Conservation (phyloP, 2,113 vertebrate genomes). For the Emydocephalus ijimae region DNA sequence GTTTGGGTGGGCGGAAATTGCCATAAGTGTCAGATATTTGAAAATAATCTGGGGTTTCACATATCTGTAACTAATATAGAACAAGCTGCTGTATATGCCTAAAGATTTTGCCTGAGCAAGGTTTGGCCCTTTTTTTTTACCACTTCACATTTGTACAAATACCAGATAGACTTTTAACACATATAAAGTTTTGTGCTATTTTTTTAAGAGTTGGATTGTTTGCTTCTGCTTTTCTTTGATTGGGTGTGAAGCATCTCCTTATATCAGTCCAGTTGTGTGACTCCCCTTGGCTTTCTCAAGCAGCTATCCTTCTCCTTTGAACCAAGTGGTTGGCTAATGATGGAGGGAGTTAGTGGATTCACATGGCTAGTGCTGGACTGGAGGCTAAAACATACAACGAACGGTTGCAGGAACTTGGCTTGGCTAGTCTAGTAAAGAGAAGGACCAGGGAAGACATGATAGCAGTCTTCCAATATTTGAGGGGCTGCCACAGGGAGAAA, state of each 20-base stretch:
- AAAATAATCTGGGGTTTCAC: neutral
- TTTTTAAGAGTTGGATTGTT: neutral
- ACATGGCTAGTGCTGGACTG: neutral
- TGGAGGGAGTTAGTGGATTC: neutral
- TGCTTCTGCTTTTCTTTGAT: neutral
- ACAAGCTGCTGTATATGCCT: neutral
- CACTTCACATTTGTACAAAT: neutral
- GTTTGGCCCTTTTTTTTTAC: neutral
- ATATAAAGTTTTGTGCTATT: neutral
- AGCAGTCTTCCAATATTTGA: too few species aligned
- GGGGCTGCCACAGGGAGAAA: too few species aligned
- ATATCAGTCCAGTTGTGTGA: neutral
- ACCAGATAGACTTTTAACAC: neutral
- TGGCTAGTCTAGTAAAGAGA: too few species aligned
- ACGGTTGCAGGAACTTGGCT: too few species aligned
- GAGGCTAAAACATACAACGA: too few species aligned
- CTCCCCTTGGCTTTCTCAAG: neutral
- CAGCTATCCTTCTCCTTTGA: neutral
- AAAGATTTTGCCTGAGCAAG: neutral
- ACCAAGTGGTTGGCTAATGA: neutral
- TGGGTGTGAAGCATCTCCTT: neutral
- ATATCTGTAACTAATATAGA: neutral
- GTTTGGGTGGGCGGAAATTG: neutral
- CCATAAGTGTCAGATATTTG: neutral
- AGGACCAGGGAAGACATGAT: too few species aligned